Conservation (phyloP, 2,113 vertebrate genomes). For the Halichoerus grypus region DNA sequence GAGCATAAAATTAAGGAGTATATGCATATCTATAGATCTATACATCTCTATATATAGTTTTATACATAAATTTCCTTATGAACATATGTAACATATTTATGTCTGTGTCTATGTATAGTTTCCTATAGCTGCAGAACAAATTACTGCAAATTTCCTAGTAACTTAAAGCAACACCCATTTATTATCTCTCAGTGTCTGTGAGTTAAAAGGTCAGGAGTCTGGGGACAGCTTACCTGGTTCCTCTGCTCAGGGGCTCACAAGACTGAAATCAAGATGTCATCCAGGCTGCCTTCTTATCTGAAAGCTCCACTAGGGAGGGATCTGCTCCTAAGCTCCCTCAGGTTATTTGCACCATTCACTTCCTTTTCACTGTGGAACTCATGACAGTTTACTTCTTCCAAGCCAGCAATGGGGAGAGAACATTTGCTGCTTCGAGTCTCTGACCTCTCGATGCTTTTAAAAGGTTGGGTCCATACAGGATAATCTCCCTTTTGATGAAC, state of each 20-base stretch:
- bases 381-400: not conserved
- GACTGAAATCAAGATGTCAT: not conserved
- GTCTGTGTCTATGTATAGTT: not conserved
- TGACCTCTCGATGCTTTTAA: not conserved
- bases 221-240: not conserved
- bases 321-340: not conserved
- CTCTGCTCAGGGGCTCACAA: not conserved
- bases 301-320: not conserved
- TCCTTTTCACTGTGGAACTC: not conserved
- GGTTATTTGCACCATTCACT: too few relatives aligned
- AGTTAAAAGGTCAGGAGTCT: not conserved
- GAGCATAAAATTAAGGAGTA: not conserved
- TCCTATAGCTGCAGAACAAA: not conserved
- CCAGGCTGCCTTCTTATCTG: not conserved
- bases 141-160: not conserved
- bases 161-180: not conserved
- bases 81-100: not conserved
- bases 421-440: not conserved
- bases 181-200: not conserved
- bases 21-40: not conserved
- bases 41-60: not conserved
- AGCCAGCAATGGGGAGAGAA: not conserved
- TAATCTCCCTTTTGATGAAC: not conserved
- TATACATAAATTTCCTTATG: not conserved
- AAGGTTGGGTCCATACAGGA: not conserved